phyloP scores from a whole-genome alignment of 1,140 invertebrate species.

The Episyrphus balteatus region DNA sequence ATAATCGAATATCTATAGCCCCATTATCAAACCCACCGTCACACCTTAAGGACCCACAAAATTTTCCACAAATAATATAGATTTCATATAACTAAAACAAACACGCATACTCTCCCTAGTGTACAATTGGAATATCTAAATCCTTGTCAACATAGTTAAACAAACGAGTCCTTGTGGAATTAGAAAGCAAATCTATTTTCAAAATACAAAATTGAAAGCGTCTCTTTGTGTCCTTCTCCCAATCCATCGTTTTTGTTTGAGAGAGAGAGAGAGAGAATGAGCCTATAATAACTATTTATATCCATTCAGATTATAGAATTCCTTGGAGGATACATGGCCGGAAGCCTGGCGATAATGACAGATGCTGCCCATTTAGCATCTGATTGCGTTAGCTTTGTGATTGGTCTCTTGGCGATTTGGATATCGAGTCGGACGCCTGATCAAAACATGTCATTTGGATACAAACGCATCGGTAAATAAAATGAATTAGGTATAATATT shows the following conservation, averaged over 20 bases:
- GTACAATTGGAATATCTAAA: background rate
- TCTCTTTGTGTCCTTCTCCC: background rate
- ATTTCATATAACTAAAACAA: constrained; percentile 4
- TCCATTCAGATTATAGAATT: constrained; percentile 54
- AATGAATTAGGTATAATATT: constrained; percentile 9
- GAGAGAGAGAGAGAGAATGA: constrained; percentile 22
- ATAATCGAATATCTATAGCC: no score
- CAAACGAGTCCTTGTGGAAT: no score
- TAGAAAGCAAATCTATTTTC: no score
- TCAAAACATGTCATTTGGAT: constrained; percentile 66
- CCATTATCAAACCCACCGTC: no score
- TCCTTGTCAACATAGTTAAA: background rate
- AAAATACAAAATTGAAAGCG: background rate
- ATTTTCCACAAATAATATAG: background rate
- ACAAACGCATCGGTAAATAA: constrained; percentile 57
- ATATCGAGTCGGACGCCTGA: constrained; percentile 53
- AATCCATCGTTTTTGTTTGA: background rate
- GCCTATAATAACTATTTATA: constrained; percentile 5
- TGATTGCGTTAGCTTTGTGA: constrained; percentile 71
- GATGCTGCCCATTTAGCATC: constrained; percentile 76
- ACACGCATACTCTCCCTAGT: background rate
- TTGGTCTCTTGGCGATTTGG: constrained; percentile 65
- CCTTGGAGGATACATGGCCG: constrained; percentile 64
- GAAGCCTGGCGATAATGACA: constrained; percentile 71
- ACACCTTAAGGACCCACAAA: no score